A percentile compares a stretch with the other conserved stretches of the same genome.
Conservation (phyloP, 2,797 vertebrate genomes). For the Poeciliopsis gracilis region DNA sequence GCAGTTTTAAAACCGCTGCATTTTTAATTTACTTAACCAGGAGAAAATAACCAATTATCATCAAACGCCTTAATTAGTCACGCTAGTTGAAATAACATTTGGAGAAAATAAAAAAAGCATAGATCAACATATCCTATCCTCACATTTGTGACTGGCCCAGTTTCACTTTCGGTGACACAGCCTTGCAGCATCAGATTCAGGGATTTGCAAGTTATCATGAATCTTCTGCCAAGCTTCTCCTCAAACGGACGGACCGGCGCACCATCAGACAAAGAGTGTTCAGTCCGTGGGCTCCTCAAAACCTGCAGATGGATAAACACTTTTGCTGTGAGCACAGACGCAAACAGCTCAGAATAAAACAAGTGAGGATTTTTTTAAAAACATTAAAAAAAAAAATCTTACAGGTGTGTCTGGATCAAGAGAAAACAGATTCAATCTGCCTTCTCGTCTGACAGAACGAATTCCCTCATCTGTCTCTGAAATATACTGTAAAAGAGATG, state of each 20-base stretch:
- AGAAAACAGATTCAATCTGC: slow-evolving; percentile 93
- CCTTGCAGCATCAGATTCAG: slow-evolving; percentile 93
- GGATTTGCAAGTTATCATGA: slow-evolving; percentile 90
- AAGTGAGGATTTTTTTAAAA: too few species aligned
- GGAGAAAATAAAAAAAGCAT: not conserved
- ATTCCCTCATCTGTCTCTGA: slow-evolving; percentile 93
- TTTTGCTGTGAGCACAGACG: not conserved
- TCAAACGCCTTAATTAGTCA: not conserved
- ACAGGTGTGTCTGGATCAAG: slow-evolving; percentile 94
- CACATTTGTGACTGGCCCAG: slow-evolving; percentile 91
- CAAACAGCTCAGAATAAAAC: slow-evolving; percentile 1
- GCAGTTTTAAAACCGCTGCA: not conserved
- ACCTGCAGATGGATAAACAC: slow-evolving; percentile 73
- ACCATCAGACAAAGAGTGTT: slow-evolving; percentile 78
- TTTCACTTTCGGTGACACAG: slow-evolving; percentile 91
- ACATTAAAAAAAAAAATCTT: slow-evolving; percentile 47
- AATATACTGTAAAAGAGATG: slow-evolving; percentile 85
- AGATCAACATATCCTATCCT: slow-evolving; percentile 49
- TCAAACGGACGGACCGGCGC: slow-evolving; percentile 86
- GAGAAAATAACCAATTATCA: not conserved
- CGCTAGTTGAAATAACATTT: not conserved
- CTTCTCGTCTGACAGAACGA: slow-evolving; percentile 85
- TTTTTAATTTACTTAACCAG: not conserved
- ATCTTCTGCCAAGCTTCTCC: slow-evolving; percentile 89
- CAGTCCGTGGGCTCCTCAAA: slow-evolving; percentile 84